Evolutionary conservation across 2,888 invertebrate genomes (phyloP).

Genomic region (Macaria liturata): DNA sequence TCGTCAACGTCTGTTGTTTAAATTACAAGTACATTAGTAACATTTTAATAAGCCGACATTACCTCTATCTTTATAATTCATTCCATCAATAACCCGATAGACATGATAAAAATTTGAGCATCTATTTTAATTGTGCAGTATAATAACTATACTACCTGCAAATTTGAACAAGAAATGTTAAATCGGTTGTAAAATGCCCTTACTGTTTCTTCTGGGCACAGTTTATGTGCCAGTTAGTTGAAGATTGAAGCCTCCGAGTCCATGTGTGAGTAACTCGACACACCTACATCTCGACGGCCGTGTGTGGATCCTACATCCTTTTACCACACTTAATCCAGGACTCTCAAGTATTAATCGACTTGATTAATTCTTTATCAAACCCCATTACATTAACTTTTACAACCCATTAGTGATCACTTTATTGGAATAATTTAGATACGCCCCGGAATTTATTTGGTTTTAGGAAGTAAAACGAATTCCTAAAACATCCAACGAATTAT

Average conservation of each 20-base stretch:
- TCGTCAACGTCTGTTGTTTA: too few relatives aligned
- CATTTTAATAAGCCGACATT: too few relatives aligned
- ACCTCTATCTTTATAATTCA: too few relatives aligned
- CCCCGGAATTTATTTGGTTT: too few relatives aligned
- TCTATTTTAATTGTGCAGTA: too few relatives aligned
- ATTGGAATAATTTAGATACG: slow-evolving; percentile 4
- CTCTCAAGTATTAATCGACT: slow-evolving; percentile 19
- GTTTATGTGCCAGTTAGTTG: slow-evolving; percentile 15
- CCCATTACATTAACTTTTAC: slow-evolving; percentile 10
- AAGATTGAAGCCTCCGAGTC: slow-evolving; percentile 47
- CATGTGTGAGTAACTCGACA: slow-evolving; percentile 44
- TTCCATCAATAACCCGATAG: too few relatives aligned
- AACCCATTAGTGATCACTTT: slow-evolving; percentile 14
- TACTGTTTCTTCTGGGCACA: slow-evolving; percentile 16
- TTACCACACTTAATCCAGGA: slow-evolving; percentile 49
- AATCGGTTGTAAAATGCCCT: not conserved
- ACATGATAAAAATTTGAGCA: too few relatives aligned
- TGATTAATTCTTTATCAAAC: slow-evolving; percentile 16
- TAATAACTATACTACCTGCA: too few relatives aligned
- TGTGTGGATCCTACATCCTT: slow-evolving; percentile 48
- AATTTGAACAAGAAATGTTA: not conserved
- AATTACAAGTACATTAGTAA: too few relatives aligned
- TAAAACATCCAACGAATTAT: too few relatives aligned
- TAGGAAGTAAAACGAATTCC: too few relatives aligned
- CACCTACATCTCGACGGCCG: slow-evolving; percentile 45